phyloP scores from a whole-genome alignment of 2,797 vertebrate genomes.

The Remorina albescens region DNA sequence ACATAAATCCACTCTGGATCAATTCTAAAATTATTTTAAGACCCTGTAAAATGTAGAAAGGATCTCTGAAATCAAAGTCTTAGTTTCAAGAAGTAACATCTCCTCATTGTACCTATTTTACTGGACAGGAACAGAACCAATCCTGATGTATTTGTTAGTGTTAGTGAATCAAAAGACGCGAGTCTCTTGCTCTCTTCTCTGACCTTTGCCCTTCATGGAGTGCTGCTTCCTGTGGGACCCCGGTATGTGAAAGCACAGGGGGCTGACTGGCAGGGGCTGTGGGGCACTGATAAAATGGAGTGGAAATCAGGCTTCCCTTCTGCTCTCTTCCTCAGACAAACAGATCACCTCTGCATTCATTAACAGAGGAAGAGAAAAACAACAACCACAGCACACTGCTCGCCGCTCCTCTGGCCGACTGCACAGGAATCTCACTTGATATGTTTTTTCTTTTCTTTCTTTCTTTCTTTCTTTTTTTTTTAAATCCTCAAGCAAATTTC shows the following conservation, averaged over 20 bases:
- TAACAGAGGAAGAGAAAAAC: constrained; percentile 78
- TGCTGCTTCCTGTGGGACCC: constrained; percentile 84
- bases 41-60: not conserved
- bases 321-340: constrained; percentile 81
- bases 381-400: constrained; percentile 50
- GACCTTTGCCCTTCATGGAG: constrained; percentile 82
- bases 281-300: constrained; percentile 81
- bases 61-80: not conserved
- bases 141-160: constrained; percentile 34
- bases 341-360: constrained; percentile 77
- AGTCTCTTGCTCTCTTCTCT: constrained; percentile 67
- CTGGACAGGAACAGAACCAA: constrained; percentile 6
- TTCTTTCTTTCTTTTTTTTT: constrained; percentile 19
- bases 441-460: constrained; percentile 13
- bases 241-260: constrained; percentile 72
- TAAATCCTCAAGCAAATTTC: constrained; percentile 50
- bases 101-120: constrained; percentile 17
- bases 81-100: constrained; percentile 3
- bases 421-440: constrained; percentile 38
- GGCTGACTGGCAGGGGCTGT: constrained; percentile 76
- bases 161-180: constrained; percentile 67
- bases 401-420: constrained; percentile 19
- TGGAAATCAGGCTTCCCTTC: constrained; percentile 85
- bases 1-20: not conserved
- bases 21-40: not conserved